Evolutionary conservation across 2,888 invertebrate species (phyloP), one percentile per base, ranked within the genome.

Genomic region (Arge pagana): DNA sequence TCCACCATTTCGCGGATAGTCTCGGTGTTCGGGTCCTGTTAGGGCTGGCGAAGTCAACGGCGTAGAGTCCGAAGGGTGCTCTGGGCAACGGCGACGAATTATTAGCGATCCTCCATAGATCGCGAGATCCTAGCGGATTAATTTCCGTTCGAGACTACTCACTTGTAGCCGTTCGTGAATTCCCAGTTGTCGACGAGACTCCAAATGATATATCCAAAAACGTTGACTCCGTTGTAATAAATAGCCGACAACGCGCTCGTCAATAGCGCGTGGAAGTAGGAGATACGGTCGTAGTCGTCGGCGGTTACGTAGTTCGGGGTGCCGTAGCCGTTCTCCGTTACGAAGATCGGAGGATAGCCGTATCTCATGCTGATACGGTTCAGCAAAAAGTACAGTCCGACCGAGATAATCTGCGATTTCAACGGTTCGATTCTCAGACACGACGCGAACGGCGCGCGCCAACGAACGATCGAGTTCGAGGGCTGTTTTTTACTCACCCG

Each of bases 111-210:
- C n/a, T n/a, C n/a, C n/a, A n/a, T n/a, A n/a, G n/a, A n/a, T n/a
- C n/a, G n/a, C n/a, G n/a, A n/a, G n/a, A n/a, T n/a, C n/a, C n/a
- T n/a, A 10, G 10, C 4, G n/a, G n/a, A n/a, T 82, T n/a, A n/a
- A n/a, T n/a, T n/a, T n/a, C n/a, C n/a, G n/a, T n/a, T n/a, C n/a
- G n/a, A n/a, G n/a, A n/a, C n/a, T n/a, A n/a, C 80, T 78, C 67
- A 83, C 80, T 70, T 77, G 63, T 83, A 86, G 24, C 86, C 86
- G 33, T 64, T 61, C 7, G 68, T 68, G 85, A 85, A 87, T 67
- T 86, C 85, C 61, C 86, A 85, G 60, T 83, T 85, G 61, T 88
- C 88, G 65, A 86, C 78, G 3, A 87, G 68, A 23, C 83, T 83
- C 84, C 86, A 85, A 0, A 79, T 80, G 0, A 80, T 78, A 63